Evolutionary conservation across 2,113 vertebrate species (phyloP).

Genomic region (Fulica atra): DNA sequence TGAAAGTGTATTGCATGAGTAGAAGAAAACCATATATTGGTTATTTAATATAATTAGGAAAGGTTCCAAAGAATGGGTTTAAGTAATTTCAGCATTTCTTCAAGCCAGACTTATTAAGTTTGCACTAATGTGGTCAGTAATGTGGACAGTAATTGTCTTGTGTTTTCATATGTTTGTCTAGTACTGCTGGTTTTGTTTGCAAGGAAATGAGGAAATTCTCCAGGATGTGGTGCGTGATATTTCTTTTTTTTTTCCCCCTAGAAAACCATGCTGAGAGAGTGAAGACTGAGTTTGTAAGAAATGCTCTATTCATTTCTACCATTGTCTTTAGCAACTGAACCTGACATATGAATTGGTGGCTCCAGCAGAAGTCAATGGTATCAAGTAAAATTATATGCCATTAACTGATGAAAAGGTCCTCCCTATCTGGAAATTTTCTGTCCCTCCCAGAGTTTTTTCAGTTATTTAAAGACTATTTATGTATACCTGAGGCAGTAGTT

Average conservation of each 20-base stretch:
- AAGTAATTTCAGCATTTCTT: background rate
- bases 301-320: background rate
- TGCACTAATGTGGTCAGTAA: background rate
- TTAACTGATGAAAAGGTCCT: background rate
- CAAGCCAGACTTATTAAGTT: background rate
- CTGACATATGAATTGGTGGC: background rate
- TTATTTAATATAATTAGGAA: background rate
- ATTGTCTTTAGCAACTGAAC: background rate
- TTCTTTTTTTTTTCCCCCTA: background rate
- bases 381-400: background rate
- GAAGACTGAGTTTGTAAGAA: background rate
- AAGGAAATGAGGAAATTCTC: background rate
- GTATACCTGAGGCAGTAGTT: constrained; percentile 47
- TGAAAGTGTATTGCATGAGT: background rate
- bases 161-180: background rate
- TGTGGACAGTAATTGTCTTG: background rate
- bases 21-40: background rate
- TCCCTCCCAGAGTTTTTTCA: background rate
- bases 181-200: background rate
- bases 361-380: background rate
- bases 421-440: background rate
- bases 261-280: background rate
- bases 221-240: background rate
- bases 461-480: background rate
- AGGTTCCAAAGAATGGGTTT: background rate